Evolutionary conservation across 2,797 vertebrate species (phyloP).

Genomic region (Diceros bicornis): DNA sequence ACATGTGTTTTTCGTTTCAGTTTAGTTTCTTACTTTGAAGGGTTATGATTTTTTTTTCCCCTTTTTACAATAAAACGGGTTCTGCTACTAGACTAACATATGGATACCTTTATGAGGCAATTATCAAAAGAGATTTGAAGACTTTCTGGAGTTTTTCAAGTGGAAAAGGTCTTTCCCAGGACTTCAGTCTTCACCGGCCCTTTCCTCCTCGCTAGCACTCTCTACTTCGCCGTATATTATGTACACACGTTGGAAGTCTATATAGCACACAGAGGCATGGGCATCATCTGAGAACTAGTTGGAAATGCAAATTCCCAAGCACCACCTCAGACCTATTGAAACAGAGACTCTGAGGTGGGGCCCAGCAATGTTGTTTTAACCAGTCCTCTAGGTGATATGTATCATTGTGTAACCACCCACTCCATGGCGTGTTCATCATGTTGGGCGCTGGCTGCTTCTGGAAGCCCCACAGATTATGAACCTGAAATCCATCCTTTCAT

Average conservation of each 20-base stretch:
- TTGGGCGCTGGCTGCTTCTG: neutral
- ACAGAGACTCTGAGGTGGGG: neutral
- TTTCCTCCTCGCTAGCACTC: neutral
- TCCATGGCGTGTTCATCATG: accelerated
- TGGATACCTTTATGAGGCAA: slow-evolving; percentile 51
- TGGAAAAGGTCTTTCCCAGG: neutral
- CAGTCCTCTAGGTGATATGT: neutral
- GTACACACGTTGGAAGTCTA: neutral
- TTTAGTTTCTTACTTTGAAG: slow-evolving; percentile 62
- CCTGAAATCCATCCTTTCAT: neutral
- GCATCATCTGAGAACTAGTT: neutral
- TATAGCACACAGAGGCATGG: neutral
- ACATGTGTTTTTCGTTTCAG: slow-evolving; percentile 62
- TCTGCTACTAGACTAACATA: slow-evolving; percentile 58
- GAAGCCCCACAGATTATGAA: neutral
- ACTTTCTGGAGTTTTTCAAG: slow-evolving; percentile 1
- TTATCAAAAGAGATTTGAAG: slow-evolving; percentile 65
- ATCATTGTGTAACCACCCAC: neutral
- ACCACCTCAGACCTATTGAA: neutral
- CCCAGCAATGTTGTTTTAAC: neutral
- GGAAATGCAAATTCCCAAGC: neutral
- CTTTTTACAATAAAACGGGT: slow-evolving; percentile 61
- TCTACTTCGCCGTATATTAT: neutral
- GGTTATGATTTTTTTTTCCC: slow-evolving; percentile 40
- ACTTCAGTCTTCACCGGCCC: neutral